phyloP scores from a whole-genome alignment of 1,140 invertebrate species.

The Laodelphax striatellus region DNA sequence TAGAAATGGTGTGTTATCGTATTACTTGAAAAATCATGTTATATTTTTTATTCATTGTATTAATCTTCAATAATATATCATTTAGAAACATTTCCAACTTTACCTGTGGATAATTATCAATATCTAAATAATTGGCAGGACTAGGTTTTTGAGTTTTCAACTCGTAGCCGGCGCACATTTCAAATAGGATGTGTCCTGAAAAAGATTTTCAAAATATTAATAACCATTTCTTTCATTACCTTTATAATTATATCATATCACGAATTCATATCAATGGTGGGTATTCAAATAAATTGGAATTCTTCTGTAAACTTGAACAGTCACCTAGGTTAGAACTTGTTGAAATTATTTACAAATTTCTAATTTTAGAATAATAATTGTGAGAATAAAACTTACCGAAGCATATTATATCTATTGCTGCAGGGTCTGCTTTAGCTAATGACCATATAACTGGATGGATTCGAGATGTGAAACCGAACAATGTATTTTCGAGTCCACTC shows the following conservation, averaged over 20 bases:
- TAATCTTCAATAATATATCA: no score
- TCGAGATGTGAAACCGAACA: conserved; percentile 64
- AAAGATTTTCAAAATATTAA: conserved; percentile 10
- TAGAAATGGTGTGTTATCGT: no score
- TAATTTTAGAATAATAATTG: not conserved
- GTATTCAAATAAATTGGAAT: no score
- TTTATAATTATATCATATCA: no score
- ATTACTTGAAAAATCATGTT: no score
- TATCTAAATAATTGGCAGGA: conserved; percentile 53
- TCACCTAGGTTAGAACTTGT: no score
- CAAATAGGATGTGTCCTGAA: conserved; percentile 68
- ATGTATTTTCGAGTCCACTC: conserved; percentile 70
- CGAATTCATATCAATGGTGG: no score
- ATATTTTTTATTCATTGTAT: no score
- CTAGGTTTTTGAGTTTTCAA: conserved; percentile 59
- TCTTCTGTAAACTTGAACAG: no score
- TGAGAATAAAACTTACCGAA: conserved; percentile 43
- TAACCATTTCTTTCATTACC: no score
- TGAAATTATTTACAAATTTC: not conserved
- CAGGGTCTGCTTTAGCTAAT: conserved; percentile 37
- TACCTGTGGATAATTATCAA: conserved; percentile 64
- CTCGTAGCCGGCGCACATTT: conserved; percentile 81
- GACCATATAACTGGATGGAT: conserved; percentile 43
- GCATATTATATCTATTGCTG: conserved; percentile 58
- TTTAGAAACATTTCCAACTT: not conserved